These are phyloP conservation scores for Semaprochilodus insignis DNA, from an alignment of 2,797 vertebrate species.

Conservation along the genomic window DNA sequence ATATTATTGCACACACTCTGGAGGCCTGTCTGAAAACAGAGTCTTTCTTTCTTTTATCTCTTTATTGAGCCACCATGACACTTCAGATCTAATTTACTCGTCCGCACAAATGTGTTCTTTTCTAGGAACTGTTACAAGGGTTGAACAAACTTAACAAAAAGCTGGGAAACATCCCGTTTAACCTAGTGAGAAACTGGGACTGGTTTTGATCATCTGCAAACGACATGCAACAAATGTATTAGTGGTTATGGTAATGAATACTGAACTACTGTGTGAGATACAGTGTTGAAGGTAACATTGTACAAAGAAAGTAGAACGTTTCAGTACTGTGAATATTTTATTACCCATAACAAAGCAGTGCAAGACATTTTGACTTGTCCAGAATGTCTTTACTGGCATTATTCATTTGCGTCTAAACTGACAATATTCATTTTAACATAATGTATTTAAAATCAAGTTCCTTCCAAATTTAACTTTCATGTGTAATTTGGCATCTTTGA, in stretches of 20 bases:
- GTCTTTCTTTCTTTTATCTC: constrained; percentile 50
- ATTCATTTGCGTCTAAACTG: no score
- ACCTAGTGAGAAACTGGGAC: no score
- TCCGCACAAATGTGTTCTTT: neutral
- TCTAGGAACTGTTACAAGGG: neutral
- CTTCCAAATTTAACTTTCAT: no score
- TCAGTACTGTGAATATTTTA: neutral
- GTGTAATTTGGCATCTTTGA: no score
- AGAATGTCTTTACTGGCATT: no score
- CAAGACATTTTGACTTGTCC: neutral
- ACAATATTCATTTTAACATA: no score
- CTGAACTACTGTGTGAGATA: constrained; percentile 1
- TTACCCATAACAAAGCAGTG: no score
- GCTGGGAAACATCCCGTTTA: neutral
- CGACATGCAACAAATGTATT: no score
- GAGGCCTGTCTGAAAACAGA: constrained; percentile 66
- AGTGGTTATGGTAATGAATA: constrained; percentile 33
- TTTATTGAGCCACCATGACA: constrained; percentile 15
- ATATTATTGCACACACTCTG: constrained; percentile 67
- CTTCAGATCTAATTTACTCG: constrained; percentile 44
- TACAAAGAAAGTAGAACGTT: neutral
- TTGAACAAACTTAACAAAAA: neutral
- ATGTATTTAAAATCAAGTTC: no score
- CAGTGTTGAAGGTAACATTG: neutral
- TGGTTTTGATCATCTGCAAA: constrained; percentile 14